Evolutionary conservation across 2,888 invertebrate genomes (phyloP).

Genomic region (Nudaria mundana): DNA sequence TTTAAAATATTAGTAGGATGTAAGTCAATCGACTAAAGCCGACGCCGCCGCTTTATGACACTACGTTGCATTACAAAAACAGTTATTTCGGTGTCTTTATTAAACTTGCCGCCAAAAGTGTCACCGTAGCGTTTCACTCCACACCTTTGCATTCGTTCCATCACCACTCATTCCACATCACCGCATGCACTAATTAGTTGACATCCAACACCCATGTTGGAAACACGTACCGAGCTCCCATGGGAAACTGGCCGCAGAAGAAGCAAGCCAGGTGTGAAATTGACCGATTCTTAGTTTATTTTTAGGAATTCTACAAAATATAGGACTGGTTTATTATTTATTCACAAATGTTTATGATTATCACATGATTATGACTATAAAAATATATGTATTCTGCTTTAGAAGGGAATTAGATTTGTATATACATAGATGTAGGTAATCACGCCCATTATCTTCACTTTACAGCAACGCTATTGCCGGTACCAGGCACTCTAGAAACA

Average conservation of each 20-base stretch:
- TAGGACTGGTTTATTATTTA: background rate
- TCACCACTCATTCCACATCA: constrained; percentile 68
- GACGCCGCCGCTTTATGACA: no score
- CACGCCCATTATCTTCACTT: background rate
- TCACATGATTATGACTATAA: no score
- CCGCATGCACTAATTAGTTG: constrained; percentile 74
- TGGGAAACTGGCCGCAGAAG: constrained; percentile 51
- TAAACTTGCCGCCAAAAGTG: constrained; percentile 13
- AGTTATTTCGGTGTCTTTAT: constrained; percentile 9
- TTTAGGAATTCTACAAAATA: constrained; percentile 10
- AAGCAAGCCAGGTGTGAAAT: constrained; percentile 67
- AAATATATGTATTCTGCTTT: no score
- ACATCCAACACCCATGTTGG: constrained; percentile 56
- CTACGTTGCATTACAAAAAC: no score
- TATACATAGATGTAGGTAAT: background rate
- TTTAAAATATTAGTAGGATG: no score
- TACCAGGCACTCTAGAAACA: no score
- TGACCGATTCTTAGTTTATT: constrained; percentile 48
- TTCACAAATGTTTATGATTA: background rate
- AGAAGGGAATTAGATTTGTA: no score
- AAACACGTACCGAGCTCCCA: constrained; percentile 51
- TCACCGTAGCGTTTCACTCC: constrained; percentile 46
- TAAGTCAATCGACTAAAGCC: no score
- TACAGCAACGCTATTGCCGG: no score
- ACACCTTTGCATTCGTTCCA: constrained; percentile 55